These are phyloP conservation scores for Drosophila mimica DNA, from an alignment of 2,888 invertebrate genomes.

Conservation along the genomic window DNA sequence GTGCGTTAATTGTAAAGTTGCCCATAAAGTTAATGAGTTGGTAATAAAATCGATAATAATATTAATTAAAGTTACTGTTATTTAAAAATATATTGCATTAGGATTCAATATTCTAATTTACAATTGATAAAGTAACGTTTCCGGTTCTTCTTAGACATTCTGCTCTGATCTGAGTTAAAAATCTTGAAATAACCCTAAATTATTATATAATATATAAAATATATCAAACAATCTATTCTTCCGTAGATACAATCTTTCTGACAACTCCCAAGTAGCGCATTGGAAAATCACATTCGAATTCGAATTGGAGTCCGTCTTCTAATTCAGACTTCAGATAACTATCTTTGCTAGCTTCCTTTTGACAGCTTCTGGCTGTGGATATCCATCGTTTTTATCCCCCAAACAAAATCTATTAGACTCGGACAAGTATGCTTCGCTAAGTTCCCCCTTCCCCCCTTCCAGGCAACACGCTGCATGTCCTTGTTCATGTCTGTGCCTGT, in stretches of 20 bases:
- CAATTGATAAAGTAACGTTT: background rate
- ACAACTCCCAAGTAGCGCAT: constrained; percentile 18
- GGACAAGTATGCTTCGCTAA: constrained; percentile 1
- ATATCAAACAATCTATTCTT: too few relatives aligned
- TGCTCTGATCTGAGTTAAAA: background rate
- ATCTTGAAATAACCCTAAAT: too few relatives aligned
- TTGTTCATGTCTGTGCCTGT: background rate
- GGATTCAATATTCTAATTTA: background rate
- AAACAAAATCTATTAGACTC: constrained; percentile 68
- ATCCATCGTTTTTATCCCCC: constrained; percentile 42
- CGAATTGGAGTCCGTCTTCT: background rate
- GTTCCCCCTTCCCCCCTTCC: background rate
- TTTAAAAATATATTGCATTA: background rate
- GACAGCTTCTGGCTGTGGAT: constrained; percentile 38
- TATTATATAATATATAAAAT: too few relatives aligned
- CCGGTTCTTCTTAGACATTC: background rate
- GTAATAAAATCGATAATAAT: background rate
- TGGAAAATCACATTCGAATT: background rate
- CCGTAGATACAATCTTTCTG: too few relatives aligned
- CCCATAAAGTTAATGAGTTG: background rate
- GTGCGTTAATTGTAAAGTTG: background rate
- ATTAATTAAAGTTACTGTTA: background rate
- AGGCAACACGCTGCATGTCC: constrained; percentile 21
- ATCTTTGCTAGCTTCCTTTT: constrained; percentile 4
- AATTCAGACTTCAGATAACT: background rate